These are phyloP conservation scores for Stenolophus ochropezus DNA, from an alignment of 2,888 invertebrate genomes.

Conservation along the genomic window DNA sequence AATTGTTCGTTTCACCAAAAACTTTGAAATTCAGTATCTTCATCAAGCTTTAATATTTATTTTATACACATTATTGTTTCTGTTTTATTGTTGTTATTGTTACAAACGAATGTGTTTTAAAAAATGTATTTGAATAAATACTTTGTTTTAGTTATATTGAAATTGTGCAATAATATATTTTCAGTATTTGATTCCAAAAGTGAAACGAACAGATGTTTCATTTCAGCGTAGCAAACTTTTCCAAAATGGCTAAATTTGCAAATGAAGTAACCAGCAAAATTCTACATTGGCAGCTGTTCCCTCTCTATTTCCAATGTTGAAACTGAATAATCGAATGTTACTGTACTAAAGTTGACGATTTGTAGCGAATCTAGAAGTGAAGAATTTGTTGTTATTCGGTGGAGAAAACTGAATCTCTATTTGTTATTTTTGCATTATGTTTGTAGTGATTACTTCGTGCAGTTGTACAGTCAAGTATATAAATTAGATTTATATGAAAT, in stretches of 20 bases:
- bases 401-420: conserved; percentile 51
- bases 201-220: background rate
- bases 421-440: conserved; percentile 46
- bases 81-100: background rate
- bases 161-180: conserved; percentile 15
- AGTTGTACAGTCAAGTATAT: conserved; percentile 53
- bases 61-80: conserved; percentile 12
- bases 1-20: background rate
- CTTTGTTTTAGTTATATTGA: background rate
- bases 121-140: background rate
- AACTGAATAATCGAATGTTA: background rate
- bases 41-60: conserved; percentile 15
- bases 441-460: conserved; percentile 36
- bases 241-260: background rate
- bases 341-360: conserved; percentile 27
- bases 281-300: conserved; percentile 4
- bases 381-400: conserved; percentile 44
- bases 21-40: background rate
- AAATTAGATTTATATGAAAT: conserved; percentile 53
- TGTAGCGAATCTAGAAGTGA: conserved; percentile 25
- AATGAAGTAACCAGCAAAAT: conserved; percentile 5
- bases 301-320: conserved; percentile 2
- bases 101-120: conserved; percentile 1
- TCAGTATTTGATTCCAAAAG: background rate
- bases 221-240: background rate